Conservation (phyloP, 2,797 vertebrate genomes). For the Momotus momota region DNA sequence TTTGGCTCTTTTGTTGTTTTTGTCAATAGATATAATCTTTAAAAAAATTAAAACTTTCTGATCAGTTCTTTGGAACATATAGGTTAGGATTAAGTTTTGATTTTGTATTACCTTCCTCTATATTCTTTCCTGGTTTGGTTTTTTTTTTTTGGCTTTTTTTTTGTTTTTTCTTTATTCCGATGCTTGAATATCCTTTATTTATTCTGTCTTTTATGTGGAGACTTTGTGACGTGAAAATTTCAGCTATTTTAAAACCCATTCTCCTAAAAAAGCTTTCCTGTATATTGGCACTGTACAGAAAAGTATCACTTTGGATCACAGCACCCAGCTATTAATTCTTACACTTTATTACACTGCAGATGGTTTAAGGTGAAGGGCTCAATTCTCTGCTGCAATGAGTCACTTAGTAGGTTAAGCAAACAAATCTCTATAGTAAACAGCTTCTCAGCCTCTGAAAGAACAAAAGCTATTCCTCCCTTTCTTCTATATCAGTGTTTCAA, state of each 20-base stretch:
- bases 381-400: slow-evolving; percentile 14
- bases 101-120: not conserved
- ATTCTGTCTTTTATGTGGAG: not conserved
- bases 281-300: not conserved
- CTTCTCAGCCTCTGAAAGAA: not conserved
- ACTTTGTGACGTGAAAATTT: not conserved
- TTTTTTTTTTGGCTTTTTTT: not conserved
- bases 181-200: not conserved
- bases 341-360: not conserved
- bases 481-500: not conserved
- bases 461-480: slow-evolving; percentile 9
- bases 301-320: slow-evolving; percentile 32
- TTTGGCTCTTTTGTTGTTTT: not conserved
- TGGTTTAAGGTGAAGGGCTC: slow-evolving; percentile 35
- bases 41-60: not conserved
- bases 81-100: not conserved
- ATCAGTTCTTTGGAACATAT: not conserved
- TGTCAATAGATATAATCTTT: not conserved
- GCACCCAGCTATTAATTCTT: slow-evolving; percentile 18
- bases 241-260: not conserved
- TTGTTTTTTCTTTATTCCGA: too few relatives aligned
- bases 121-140: not conserved
- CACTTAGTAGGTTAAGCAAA: slow-evolving; percentile 53
- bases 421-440: slow-evolving; percentile 41
- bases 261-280: not conserved